Evolutionary conservation across 2,113 vertebrate genomes (phyloP).

Genomic region (Propithecus coquereli): DNA sequence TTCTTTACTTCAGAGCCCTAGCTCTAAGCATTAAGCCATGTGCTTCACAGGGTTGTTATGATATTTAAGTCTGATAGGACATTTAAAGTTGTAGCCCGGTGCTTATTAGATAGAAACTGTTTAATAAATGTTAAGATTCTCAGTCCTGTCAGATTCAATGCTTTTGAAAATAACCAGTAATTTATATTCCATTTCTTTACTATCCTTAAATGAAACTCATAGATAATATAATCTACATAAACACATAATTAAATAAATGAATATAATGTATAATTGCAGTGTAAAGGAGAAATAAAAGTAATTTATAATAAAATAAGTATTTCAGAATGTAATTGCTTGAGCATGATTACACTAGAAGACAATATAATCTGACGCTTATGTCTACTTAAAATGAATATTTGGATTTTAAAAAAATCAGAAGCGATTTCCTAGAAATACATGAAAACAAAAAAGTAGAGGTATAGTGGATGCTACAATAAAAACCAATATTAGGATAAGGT

Average conservation of each 20-base stretch:
- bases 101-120: background rate
- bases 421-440: background rate
- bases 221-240: background rate
- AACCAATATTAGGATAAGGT: background rate
- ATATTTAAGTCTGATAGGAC: background rate
- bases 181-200: slow-evolving; percentile 19
- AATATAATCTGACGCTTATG: background rate
- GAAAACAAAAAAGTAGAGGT: background rate
- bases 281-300: slow-evolving; percentile 51
- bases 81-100: background rate
- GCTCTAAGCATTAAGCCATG: background rate
- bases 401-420: background rate
- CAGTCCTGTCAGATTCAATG: background rate
- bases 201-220: slow-evolving; percentile 37
- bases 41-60: background rate
- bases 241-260: slow-evolving; percentile 33
- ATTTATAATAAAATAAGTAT: slow-evolving; percentile 45
- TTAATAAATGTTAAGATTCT: slow-evolving; percentile 8
- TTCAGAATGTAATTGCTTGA: slow-evolving; percentile 26
- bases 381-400: slow-evolving; percentile 10
- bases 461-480: background rate
- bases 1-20: background rate
- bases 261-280: slow-evolving; percentile 14
- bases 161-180: slow-evolving; percentile 6
- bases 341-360: background rate